Evolutionary conservation across 1,140 invertebrate species (phyloP), one percentile per base, ranked within the genome.

Genomic region (Brachionus plicatilis): DNA sequence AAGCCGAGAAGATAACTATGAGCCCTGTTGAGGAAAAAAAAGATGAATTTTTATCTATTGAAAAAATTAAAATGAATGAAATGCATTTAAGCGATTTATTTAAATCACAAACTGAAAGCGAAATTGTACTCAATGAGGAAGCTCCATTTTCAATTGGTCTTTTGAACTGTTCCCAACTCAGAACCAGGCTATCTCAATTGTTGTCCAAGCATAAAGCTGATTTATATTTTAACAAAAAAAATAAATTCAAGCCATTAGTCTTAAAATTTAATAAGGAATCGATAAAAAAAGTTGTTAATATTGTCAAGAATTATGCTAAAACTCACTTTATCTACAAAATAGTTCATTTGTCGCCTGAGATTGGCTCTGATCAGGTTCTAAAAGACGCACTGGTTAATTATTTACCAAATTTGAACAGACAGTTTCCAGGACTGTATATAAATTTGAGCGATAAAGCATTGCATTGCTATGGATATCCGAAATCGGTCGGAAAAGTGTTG

Each of bases 401-500:
- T 50, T 24, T 76, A 6, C 72, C 72, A 53, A 47, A 24, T 27
- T 11, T 76, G 17, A 50, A 50, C 33, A 76, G 43, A 33, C 43
- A 76, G 33, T 76, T 29, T 76, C 72, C 72, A 27, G 72, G 43
- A 50, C 11, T 76, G 24, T 76, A 50, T 50, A 14, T 76, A 27
- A 29, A 76, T 12, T 4, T 76, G 8, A 29, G 11, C 6, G 5
- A 50, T 27, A 50, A 27, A 27, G 6, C 17, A 37, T 27, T 76
- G 43, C 17, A 76, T 29, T 76, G 72, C 43, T 76, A 76, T 76
- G 72, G 72, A 50, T 76, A 76, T 50, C 72, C 72, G 3, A 76
- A 50, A 50, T 76, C 72, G 5, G 11, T 76, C 11, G 72, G 24
- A 24, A 76, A 29, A 76, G 43, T 76, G 4, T 76, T 76, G 20